Conservation (phyloP, 1,140 invertebrate genomes). For the Trachelipus rathkii region DNA sequence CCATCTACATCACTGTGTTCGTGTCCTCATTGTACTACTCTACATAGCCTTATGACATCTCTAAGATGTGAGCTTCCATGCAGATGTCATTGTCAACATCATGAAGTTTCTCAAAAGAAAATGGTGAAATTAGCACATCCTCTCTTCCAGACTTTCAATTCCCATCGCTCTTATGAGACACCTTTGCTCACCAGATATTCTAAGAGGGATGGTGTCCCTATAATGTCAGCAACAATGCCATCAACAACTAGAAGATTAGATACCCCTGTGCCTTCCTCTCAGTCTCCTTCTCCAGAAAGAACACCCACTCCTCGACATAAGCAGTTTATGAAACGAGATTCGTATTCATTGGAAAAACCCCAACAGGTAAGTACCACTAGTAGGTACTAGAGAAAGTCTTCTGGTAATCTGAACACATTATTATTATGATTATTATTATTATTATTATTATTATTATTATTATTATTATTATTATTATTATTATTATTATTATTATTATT, state of each 20-base stretch:
- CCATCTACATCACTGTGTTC: neutral
- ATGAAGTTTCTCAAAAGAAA: constrained; percentile 3
- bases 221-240: no score
- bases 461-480: no score
- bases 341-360: neutral
- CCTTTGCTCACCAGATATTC: neutral
- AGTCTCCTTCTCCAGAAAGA: neutral
- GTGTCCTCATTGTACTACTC: constrained; percentile 32
- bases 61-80: constrained; percentile 23
- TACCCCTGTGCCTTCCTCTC: neutral
- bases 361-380: neutral
- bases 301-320: neutral
- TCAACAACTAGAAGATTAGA: neutral
- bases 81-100: constrained; percentile 22
- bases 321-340: neutral
- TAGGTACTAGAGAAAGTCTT: neutral
- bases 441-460: no score
- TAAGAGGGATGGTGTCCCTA: neutral
- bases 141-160: constrained; percentile 31
- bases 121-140: neutral
- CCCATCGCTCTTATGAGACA: constrained; percentile 27
- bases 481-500: no score
- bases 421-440: neutral
- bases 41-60: constrained; percentile 28
- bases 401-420: neutral